Percentiles rank a stretch among this genome's conserved stretches.
Evolutionary conservation across 2,888 invertebrate species (phyloP).

Genomic region (Nemotelus pantherinus): DNA sequence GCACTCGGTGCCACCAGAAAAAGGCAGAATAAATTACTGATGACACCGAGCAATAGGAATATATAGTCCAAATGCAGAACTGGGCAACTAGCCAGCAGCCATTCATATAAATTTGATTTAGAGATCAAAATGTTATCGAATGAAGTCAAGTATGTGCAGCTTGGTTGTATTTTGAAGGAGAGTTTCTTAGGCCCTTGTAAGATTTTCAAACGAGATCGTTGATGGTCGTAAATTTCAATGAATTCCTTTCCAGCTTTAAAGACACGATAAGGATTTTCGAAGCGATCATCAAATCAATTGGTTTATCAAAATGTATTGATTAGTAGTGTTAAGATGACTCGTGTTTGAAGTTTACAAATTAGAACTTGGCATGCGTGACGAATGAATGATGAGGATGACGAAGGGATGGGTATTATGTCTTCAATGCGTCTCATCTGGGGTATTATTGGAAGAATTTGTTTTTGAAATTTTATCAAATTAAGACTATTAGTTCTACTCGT

Average conservation of each 20-base stretch:
- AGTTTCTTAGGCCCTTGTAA: not conserved
- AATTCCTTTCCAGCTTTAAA: not conserved
- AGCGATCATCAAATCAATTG: conserved; percentile 8
- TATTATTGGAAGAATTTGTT: no score
- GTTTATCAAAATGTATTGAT: not conserved
- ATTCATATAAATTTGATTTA: conserved; percentile 15
- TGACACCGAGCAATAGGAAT: no score
- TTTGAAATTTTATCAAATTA: no score
- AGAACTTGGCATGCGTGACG: not conserved
- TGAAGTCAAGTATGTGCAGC: not conserved
- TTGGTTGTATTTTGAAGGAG: not conserved
- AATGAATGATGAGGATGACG: not conserved
- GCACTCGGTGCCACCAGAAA: no score
- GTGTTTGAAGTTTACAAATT: not conserved
- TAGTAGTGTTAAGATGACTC: not conserved
- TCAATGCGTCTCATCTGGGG: no score
- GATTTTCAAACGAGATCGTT: not conserved
- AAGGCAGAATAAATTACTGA: no score
- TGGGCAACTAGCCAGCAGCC: not conserved
- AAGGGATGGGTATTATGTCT: no score
- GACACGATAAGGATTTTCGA: conserved; percentile 4
- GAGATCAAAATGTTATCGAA: conserved; percentile 42
- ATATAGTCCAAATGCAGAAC: no score
- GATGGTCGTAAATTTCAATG: conserved; percentile 15
- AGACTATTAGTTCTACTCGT: no score